These are phyloP conservation scores for Rhineura floridana DNA, from an alignment of 2,113 vertebrate genomes.

Conservation along the genomic window DNA sequence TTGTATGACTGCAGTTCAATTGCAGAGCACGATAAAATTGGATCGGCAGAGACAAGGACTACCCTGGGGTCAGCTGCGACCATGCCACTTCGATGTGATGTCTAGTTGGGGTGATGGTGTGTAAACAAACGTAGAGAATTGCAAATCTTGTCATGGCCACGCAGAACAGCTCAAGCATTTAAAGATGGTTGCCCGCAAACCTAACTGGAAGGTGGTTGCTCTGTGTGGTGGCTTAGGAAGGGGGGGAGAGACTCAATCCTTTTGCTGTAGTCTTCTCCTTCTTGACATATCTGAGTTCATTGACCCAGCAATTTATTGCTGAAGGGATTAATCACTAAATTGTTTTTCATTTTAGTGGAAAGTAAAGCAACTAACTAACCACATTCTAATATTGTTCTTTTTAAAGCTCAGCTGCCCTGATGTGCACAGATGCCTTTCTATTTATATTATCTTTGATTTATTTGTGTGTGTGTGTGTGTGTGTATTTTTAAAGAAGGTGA, in stretches of 20 bases:
- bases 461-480: neutral
- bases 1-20: conserved; percentile 75
- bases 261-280: conserved; percentile 60
- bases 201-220: conserved; percentile 83
- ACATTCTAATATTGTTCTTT: conserved; percentile 63
- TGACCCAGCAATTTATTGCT: conserved; percentile 79
- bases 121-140: conserved; percentile 93
- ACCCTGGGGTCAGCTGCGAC: conserved; percentile 88
- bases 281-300: conserved; percentile 80
- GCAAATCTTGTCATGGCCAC: conserved; percentile 87
- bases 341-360: conserved; percentile 74
- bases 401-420: conserved; percentile 60
- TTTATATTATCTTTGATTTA: conserved; percentile 71
- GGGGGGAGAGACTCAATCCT: conserved; percentile 62
- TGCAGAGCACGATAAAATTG: conserved; percentile 80
- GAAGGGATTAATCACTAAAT: conserved; percentile 80
- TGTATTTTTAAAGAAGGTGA: conserved; percentile 61
- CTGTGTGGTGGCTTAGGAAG: conserved; percentile 72
- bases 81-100: conserved; percentile 85
- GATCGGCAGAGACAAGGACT: conserved; percentile 91
- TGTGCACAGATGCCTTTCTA: conserved; percentile 45
- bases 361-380: conserved; percentile 71
- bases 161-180: conserved; percentile 88
- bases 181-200: conserved; percentile 91
- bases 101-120: conserved; percentile 91